Base-by-base conservation (phyloP, 2,797 vertebrate species). In the Miichthys miiuy region DNA sequence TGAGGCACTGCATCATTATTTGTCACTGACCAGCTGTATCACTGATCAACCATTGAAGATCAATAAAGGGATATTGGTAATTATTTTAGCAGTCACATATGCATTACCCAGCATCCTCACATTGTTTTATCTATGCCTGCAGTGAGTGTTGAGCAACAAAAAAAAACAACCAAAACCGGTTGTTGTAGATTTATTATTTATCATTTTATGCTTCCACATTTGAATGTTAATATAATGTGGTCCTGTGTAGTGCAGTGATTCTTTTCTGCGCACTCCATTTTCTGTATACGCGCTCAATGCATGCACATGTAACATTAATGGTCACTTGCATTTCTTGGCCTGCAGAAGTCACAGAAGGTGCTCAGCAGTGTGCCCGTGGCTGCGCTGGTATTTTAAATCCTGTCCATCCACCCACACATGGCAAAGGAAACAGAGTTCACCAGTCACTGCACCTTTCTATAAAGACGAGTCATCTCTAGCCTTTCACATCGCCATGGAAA, bases 401-500 rank as follows among this genome's bases (percentile, higher is more conserved):
- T 80, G 83, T 72, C 82, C 73, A 58, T 65, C 84, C 86, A 68
- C 84, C 73, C 84, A 87, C 87, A 55, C 83, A 61, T n/a, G 7
- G 70, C 70, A 72, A 72, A 73, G 64, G 73, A 84, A 85, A 72
- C 84, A 78, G 79, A 88, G 86, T 89, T 90, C 83, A 85, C 42
- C 63, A 77, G 72, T 62, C 75, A 85, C 85, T 80, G 58, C 75
- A 82, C 77, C 74, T 83, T 79, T 73, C 51, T 57, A 61, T 46
- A 72, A 88, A 87, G 62, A 75, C 83, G 14, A 78, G 75, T 87
- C 82, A 82, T 89, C 84, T 87, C 75, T 65, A 68, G 78, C 77
- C 77, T 84, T 79, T 88, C 60, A 56, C 71, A 91, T 94, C 3
- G 64, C 90, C 90, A 94, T 93, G 92, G 92, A 87, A 93, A 94